Conservation (phyloP, 1,140 invertebrate species). For the Drosophila ogumai region DNA sequence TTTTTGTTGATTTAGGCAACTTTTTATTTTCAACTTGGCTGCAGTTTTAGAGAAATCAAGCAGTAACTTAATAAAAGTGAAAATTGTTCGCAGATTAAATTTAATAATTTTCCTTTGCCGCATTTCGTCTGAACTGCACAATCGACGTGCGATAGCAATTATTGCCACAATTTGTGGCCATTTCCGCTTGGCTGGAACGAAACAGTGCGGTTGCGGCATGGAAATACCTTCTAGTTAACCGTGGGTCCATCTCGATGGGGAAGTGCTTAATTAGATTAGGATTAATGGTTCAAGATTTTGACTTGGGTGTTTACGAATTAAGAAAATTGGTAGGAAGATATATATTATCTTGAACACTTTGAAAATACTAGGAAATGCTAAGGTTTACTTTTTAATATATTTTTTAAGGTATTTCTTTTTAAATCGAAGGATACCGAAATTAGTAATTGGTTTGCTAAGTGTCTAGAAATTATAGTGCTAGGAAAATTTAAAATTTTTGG, state of each 20-base stretch:
- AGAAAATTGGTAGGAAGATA: neutral
- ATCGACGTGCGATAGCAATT: slow-evolving; percentile 52
- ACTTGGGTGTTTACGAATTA: too few species aligned
- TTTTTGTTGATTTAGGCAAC: slow-evolving; percentile 65
- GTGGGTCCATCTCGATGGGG: slow-evolving; percentile 4
- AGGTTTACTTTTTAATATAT: neutral
- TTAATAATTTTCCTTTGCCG: slow-evolving; percentile 34
- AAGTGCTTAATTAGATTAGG: slow-evolving; percentile 4
- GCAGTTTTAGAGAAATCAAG: slow-evolving; percentile 29
- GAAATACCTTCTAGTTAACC: slow-evolving; percentile 39
- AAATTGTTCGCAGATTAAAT: slow-evolving; percentile 50
- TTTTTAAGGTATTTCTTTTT: neutral
- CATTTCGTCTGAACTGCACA: slow-evolving; percentile 13
- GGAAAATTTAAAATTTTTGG: too few species aligned
- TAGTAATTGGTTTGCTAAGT: neutral
- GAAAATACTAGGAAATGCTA: neutral
- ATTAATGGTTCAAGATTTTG: slow-evolving; percentile 8
- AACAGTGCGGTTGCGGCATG: slow-evolving; percentile 18
- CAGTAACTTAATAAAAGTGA: slow-evolving; percentile 43
- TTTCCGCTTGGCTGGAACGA: slow-evolving; percentile 60
- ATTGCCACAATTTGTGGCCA: slow-evolving; percentile 71
- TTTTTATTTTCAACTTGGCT: slow-evolving; percentile 51
- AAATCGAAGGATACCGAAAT: neutral
- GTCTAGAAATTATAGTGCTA: neutral
- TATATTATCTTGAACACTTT: neutral